These are phyloP conservation scores for Phylloscopus collybita DNA, from an alignment of 2,797 vertebrate species.

Conservation along the genomic window DNA sequence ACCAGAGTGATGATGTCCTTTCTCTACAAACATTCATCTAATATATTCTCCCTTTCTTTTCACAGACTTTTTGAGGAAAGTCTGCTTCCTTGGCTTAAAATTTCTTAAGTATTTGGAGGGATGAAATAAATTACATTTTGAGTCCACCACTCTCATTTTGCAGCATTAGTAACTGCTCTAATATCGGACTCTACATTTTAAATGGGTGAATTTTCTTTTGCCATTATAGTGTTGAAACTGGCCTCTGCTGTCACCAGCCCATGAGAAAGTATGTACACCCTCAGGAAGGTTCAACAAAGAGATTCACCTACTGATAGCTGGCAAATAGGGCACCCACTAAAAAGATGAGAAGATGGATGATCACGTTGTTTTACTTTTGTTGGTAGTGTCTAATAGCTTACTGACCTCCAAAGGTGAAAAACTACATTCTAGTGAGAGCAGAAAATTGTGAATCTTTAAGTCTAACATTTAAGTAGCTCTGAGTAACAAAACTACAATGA, in stretches of 20 bases:
- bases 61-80: neutral
- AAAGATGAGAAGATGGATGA: constrained; percentile 5
- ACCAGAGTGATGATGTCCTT: neutral
- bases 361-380: neutral
- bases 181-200: neutral
- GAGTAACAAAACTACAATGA: neutral
- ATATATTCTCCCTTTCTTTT: neutral
- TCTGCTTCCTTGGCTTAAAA: neutral
- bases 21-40: neutral
- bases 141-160: neutral
- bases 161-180: neutral
- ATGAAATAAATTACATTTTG: neutral
- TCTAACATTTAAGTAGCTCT: neutral
- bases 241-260: neutral
- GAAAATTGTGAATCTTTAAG: constrained; percentile 19
- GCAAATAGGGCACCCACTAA: constrained; percentile 5
- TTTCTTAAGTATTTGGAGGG: neutral
- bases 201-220: neutral
- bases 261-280: neutral
- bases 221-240: neutral
- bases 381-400: constrained; percentile 10
- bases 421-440: neutral
- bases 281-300: neutral
- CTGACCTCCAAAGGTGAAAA: constrained; percentile 41
- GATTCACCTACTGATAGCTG: neutral